phyloP scores from a whole-genome alignment of 2,888 invertebrate species.

The Pterobdella sp. region DNA sequence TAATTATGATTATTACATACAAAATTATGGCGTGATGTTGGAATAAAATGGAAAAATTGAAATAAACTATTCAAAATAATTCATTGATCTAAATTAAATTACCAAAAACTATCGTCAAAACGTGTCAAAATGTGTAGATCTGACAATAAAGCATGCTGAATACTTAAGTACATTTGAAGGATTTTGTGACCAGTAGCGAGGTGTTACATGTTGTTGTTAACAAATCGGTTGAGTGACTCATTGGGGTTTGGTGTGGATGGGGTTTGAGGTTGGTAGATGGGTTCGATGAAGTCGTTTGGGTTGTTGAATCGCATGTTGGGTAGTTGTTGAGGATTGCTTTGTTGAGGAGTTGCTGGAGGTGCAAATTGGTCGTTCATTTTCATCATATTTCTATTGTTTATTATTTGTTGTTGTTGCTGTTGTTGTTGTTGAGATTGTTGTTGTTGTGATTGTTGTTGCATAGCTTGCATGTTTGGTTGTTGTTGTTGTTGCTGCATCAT shows the following conservation, averaged over 20 bases:
- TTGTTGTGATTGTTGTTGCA: constrained; percentile 43
- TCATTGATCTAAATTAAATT: not conserved
- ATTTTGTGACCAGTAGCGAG: not conserved
- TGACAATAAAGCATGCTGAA: not conserved
- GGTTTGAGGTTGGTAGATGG: not conserved
- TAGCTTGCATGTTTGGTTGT: constrained; percentile 7
- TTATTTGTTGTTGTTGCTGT: constrained; percentile 40
- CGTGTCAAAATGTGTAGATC: not conserved
- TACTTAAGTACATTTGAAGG: not conserved
- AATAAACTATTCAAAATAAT: not conserved
- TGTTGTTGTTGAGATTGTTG: constrained; percentile 38
- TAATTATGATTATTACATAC: not conserved
- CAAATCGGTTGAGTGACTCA: constrained; percentile 29
- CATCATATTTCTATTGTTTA: constrained; percentile 47
- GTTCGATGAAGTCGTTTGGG: constrained; percentile 2
- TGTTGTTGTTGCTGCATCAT: constrained; percentile 31
- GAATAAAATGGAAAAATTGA: not conserved
- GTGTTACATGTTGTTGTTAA: constrained; percentile 21
- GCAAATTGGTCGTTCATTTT: constrained; percentile 46
- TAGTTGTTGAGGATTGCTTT: not conserved
- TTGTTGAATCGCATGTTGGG: constrained; percentile 2
- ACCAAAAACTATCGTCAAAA: not conserved
- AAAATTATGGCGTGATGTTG: constrained; percentile 1
- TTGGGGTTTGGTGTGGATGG: constrained; percentile 16
- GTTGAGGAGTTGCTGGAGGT: constrained; percentile 38